Percentiles rank a stretch among this genome's conserved stretches.
phyloP scores from a whole-genome alignment of 1,140 invertebrate species.

The Oryzaephilus surinamensis region DNA sequence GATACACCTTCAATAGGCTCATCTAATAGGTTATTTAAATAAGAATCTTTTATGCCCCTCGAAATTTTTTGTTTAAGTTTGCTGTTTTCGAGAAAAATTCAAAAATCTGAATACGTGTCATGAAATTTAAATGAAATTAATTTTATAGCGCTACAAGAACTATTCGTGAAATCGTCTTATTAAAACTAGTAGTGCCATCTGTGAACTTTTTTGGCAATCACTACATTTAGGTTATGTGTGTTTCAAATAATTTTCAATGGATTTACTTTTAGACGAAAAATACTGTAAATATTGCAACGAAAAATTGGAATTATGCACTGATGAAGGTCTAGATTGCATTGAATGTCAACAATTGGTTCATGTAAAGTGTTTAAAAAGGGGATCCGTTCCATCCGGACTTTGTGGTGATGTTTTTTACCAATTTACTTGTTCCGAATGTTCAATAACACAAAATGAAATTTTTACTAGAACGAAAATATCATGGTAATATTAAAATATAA shows the following conservation, averaged over 20 bases:
- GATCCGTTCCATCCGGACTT: slow-evolving; percentile 53
- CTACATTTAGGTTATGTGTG: slow-evolving; percentile 6
- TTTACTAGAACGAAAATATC: slow-evolving; percentile 51
- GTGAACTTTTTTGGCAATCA: too few relatives aligned
- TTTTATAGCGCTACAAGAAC: too few relatives aligned
- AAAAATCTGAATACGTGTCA: too few relatives aligned
- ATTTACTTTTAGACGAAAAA: slow-evolving; percentile 6
- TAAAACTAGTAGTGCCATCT: too few relatives aligned
- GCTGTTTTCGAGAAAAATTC: too few relatives aligned
- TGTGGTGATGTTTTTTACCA: slow-evolving; percentile 67
- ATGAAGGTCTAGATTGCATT: slow-evolving; percentile 38
- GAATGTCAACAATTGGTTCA: slow-evolving; percentile 48
- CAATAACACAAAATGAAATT: slow-evolving; percentile 41
- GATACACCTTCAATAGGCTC: too few relatives aligned
- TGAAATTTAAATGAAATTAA: too few relatives aligned
- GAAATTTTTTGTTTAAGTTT: too few relatives aligned
- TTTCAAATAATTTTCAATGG: neutral
- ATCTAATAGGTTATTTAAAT: too few relatives aligned
- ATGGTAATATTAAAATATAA: slow-evolving; percentile 40
- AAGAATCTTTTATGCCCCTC: too few relatives aligned
- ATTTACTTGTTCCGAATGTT: slow-evolving; percentile 57
- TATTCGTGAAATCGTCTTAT: too few relatives aligned
- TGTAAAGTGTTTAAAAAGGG: slow-evolving; percentile 47
- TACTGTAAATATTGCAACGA: slow-evolving; percentile 32
- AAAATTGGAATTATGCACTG: slow-evolving; percentile 17